phyloP scores from a whole-genome alignment of 2,797 vertebrate genomes.

The Onychomys torridus region DNA sequence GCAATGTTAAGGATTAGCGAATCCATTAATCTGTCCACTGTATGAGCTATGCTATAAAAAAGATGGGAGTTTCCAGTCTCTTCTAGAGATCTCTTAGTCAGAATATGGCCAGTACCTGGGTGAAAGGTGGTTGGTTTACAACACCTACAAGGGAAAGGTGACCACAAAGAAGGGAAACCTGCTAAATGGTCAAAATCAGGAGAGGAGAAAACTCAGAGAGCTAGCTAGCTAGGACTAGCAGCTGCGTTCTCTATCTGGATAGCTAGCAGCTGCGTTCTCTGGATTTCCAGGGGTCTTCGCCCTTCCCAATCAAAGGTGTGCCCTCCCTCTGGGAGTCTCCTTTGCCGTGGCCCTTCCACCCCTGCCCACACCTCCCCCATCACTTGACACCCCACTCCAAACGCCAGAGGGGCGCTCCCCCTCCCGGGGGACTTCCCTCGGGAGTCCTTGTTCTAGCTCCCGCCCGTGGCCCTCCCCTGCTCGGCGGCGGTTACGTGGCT shows the following conservation, averaged over 20 bases:
- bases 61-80: neutral
- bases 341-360: constrained; percentile 20
- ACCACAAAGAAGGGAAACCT: neutral
- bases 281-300: neutral
- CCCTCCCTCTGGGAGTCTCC: neutral
- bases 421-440: neutral
- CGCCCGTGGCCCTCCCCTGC: constrained; percentile 52
- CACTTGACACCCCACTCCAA: neutral
- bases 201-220: neutral
- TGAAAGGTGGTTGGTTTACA: neutral
- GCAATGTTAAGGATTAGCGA: neutral
- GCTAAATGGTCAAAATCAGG: neutral
- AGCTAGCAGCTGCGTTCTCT: neutral
- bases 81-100: neutral
- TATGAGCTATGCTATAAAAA: neutral
- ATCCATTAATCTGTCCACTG: neutral
- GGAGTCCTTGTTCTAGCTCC: neutral
- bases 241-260: no score
- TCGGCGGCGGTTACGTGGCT: constrained; percentile 78
- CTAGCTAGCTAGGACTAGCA: no score
- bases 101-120: neutral
- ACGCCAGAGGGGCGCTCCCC: neutral
- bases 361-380: constrained; percentile 2
- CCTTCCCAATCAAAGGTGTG: constrained; percentile 5
- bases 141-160: neutral